Evolutionary conservation across 2,113 vertebrate genomes (phyloP), one percentile per base, ranked within the genome.

Genomic region (Halcyon malimbica): DNA sequence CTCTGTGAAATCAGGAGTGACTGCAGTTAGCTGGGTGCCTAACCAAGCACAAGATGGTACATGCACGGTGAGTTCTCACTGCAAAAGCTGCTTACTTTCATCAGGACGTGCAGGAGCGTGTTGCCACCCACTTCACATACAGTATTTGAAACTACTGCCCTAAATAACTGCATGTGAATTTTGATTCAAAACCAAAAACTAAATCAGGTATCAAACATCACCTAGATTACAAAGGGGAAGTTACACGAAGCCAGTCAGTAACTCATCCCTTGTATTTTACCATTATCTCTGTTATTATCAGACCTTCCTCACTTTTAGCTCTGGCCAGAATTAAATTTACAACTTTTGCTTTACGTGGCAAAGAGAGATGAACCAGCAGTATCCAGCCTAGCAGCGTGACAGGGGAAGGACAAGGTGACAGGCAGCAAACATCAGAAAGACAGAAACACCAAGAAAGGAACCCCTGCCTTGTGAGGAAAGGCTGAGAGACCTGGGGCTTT

Each of bases 1-100:
- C 62, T 56, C 25, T 14, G 86, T 50, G 87, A 79, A 76, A 76
- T n/a, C 2, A 94, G 86, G 69, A 78, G 51, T 0, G 1, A 35
- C 35, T 3, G 75, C 83, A 82, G 93, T 9, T 60, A 26, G 3
- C 89, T 65, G 83, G 73, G 63, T 90, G 75, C 77, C 56, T 35
- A n/a, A 28, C 9, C 69, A 76, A 77, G 77, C 69, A 75, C 96
- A 95, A 77, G 96, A 91, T 4, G 48, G 62, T 42, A 89, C 96
- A 79, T 6, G 95, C 90, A 84, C 1, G 1, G 80, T 1, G 3
- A 87, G 20, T 81, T 64, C 73, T 78, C 73, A n/a, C 69, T 42
- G 56, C 56, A 31, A 15, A 21, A 78, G 83, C 83, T 1, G 2
- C 68, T 60, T 4, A 6, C 76, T 92, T 84, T 87, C 89, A 29